phyloP scores from a whole-genome alignment of 1,140 invertebrate species.

The Lasaia peninsularis region DNA sequence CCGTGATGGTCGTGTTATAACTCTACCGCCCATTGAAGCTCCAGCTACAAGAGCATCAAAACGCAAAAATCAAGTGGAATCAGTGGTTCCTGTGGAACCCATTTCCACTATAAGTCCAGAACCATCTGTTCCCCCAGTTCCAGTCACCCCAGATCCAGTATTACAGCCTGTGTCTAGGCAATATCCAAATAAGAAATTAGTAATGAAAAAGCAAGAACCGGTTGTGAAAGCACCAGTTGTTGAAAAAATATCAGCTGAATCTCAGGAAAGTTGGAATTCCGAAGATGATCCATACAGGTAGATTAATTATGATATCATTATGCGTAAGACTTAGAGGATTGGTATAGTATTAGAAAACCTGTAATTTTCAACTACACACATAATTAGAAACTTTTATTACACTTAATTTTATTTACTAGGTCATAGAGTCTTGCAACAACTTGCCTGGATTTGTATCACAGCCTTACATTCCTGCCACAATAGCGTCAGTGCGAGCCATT shows the following conservation, averaged over 20 bases:
- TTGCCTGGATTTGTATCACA: too few species aligned
- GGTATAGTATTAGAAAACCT: too few species aligned
- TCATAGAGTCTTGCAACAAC: too few species aligned
- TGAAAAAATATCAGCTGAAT: slow-evolving; percentile 79
- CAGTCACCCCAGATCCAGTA: slow-evolving; percentile 33
- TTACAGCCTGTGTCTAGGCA: slow-evolving; percentile 47
- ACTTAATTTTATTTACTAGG: too few species aligned
- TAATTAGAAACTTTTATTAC: too few species aligned
- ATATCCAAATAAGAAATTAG: slow-evolving; percentile 58
- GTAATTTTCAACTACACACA: too few species aligned
- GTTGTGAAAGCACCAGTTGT: slow-evolving; percentile 25
- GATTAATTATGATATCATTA: neutral
- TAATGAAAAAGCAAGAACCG: slow-evolving; percentile 49
- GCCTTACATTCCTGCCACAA: too few species aligned
- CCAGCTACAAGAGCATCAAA: slow-evolving; percentile 65
- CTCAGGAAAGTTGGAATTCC: slow-evolving; percentile 83
- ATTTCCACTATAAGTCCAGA: slow-evolving; percentile 17
- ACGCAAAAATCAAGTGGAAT: slow-evolving; percentile 47
- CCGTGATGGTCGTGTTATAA: slow-evolving; percentile 84
- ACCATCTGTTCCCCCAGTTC: slow-evolving; percentile 23
- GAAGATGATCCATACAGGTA: slow-evolving; percentile 95
- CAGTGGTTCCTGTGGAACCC: slow-evolving; percentile 18
- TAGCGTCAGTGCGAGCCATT: too few species aligned
- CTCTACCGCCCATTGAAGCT: slow-evolving; percentile 87
- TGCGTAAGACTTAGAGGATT: too few species aligned